Evolutionary conservation across 2,888 invertebrate species (phyloP), one percentile per base, ranked within the genome.

Genomic region (Ophion costatus): DNA sequence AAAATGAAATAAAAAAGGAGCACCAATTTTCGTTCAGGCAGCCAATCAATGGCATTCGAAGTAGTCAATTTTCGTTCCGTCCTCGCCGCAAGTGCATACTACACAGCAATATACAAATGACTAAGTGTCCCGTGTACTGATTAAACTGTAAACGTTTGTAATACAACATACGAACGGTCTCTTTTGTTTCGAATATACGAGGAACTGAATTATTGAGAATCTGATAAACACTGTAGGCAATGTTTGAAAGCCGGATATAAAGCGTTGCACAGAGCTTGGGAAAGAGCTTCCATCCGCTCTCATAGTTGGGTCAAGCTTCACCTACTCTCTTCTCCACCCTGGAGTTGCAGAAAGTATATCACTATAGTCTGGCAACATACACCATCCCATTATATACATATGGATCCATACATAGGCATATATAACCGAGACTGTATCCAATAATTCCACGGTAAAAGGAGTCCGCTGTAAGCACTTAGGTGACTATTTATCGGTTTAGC

Each of bases 401-500:
- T 59, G 17, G 42, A 17, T 17, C 20, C 57, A 45, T 64, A 57
- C 56, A 22, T 22, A 56, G 57, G 51, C 29, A 76, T 71, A 76
- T 29, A 70, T 42, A 76, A 61, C 67, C 20, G 76, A 66, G 66
- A 74, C 42, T 71, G 79, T 85, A 82, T 82, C 85, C 82, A 85
- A 85, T 85, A 85, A 85, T 85, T 85, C 82, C 56, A 82, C 71
- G 76, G 82, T 85, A 85, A 85, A 85, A 85, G 85, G 82, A 85
- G 85, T 85, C 85, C 67, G 85, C 42, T 85, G 82, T 85, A 85
- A 80, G 85, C 85, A 85, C 85, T 85, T 85, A 85, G 71, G 76
- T 71, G 80, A 85, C 76, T 85, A 82, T 85, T 85, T 82, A 85
- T 82, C 82, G 82, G 79, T 80, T 76, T 38, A 76, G 61, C 59